A percentile compares a stretch with the other conserved stretches of the same genome.
Evolutionary conservation across 2,888 invertebrate species (phyloP).

Genomic region (Argyra leucocephala): DNA sequence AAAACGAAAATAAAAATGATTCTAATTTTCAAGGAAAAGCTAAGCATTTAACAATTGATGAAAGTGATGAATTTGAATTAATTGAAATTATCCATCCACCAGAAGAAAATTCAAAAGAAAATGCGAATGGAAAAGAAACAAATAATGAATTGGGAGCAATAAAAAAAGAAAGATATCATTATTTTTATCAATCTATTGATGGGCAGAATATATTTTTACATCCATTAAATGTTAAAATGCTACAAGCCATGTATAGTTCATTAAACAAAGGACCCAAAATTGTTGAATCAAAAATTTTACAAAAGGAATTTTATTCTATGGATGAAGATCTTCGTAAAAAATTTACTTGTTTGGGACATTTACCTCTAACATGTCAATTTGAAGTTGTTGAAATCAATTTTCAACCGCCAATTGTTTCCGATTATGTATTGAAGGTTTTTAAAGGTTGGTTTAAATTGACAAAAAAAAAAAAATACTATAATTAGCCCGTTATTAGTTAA

Average conservation of each 20-base stretch:
- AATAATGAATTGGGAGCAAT: background rate
- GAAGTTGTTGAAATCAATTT: slow-evolving; percentile 82
- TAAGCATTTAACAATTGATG: background rate
- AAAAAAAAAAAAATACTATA: too few relatives aligned
- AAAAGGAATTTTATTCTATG: slow-evolving; percentile 77
- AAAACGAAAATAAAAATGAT: background rate
- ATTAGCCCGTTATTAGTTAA: background rate
- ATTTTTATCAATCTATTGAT: slow-evolving; percentile 60
- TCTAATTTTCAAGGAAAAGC: background rate
- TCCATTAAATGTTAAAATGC: slow-evolving; percentile 79
- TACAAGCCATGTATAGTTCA: slow-evolving; percentile 76
- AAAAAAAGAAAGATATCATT: slow-evolving; percentile 36
- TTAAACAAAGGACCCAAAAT: slow-evolving; percentile 65
- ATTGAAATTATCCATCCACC: background rate
- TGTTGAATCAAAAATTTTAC: slow-evolving; percentile 70
- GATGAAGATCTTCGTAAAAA: slow-evolving; percentile 69
- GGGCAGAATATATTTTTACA: slow-evolving; percentile 90
- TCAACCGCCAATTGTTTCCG: slow-evolving; percentile 59
- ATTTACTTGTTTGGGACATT: slow-evolving; percentile 68
- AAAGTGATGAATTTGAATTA: background rate
- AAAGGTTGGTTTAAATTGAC: slow-evolving; percentile 47
- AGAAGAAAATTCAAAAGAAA: slow-evolving; percentile 14
- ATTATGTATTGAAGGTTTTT: slow-evolving; percentile 58
- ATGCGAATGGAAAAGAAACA: background rate
- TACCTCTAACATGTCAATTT: slow-evolving; percentile 84